Evolutionary conservation across 1,140 invertebrate genomes (phyloP).

Genomic region (Pachypsylla venusta): DNA sequence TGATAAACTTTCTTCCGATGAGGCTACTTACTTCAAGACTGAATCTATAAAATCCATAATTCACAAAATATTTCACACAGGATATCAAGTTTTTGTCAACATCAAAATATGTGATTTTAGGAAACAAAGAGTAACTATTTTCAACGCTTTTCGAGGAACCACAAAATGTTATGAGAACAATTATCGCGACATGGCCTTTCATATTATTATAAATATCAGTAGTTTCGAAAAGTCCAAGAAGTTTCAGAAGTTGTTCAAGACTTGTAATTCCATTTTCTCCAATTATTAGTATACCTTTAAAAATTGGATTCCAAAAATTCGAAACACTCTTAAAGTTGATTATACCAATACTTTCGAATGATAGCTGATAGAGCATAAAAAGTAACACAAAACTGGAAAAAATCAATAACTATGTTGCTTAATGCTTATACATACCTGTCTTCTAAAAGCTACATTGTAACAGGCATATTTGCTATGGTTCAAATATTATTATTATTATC

Average conservation of each 20-base stretch:
- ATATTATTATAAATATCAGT: not conserved
- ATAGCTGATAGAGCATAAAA: not conserved
- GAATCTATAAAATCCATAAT: not conserved
- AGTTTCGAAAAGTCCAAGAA: conserved; percentile 1
- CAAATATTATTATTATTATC: too few relatives aligned
- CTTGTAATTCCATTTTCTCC: not conserved
- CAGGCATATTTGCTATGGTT: too few relatives aligned
- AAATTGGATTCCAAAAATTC: not conserved
- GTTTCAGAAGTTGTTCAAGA: not conserved
- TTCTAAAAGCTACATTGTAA: too few relatives aligned
- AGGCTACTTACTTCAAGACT: conserved; percentile 1
- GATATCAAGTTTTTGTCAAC: not conserved
- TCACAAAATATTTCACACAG: not conserved
- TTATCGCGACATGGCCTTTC: not conserved
- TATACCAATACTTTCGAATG: not conserved
- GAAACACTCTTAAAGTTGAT: not conserved
- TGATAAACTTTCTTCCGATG: not conserved
- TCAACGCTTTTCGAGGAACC: not conserved
- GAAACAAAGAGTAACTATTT: not conserved
- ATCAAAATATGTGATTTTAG: not conserved
- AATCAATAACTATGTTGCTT: not conserved
- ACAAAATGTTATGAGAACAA: not conserved
- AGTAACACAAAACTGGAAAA: not conserved
- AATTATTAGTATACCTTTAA: not conserved
- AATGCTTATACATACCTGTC: not conserved